A percentile compares a stretch with the other conserved stretches of the same genome.
phyloP scores from a whole-genome alignment of 2,113 vertebrate genomes.

The Rafetus swinhoei region DNA sequence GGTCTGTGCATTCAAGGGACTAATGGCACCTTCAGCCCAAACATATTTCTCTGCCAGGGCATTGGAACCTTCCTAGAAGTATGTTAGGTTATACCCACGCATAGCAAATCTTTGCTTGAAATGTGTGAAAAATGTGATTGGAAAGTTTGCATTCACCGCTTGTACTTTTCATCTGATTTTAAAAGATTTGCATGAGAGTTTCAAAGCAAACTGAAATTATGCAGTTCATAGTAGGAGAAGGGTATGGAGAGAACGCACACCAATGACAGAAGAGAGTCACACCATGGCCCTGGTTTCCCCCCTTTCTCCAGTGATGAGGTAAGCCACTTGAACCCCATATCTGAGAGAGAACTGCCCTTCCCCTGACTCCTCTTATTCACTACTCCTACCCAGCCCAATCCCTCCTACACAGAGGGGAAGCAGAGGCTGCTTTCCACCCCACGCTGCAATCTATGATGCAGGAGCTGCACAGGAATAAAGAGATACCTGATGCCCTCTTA shows the following conservation, averaged over 20 bases:
- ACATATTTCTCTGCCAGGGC: not conserved
- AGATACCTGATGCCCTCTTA: not conserved
- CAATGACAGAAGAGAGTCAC: not conserved
- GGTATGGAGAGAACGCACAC: rapidly evolving
- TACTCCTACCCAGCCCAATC: no score
- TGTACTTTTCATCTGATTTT: not conserved
- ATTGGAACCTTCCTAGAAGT: not conserved
- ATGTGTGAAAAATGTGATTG: not conserved
- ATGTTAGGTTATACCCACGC: not conserved
- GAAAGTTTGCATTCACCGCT: not conserved
- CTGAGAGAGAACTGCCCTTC: rapidly evolving
- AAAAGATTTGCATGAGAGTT: not conserved
- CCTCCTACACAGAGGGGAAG: rapidly evolving
- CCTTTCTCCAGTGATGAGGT: not conserved
- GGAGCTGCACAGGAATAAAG: not conserved
- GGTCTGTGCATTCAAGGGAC: not conserved
- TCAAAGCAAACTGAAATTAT: not conserved
- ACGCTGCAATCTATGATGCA: not conserved
- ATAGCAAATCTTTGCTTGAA: not conserved
- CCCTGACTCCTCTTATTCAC: not conserved
- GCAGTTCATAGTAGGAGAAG: not conserved
- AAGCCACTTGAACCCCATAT: rapidly evolving
- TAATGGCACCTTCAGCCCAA: not conserved
- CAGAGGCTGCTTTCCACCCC: not conserved
- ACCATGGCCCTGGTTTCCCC: rapidly evolving